A percentile compares a stretch with the other conserved stretches of the same genome.
Conservation (phyloP, 2,797 vertebrate genomes). For the Acipenser ruthenus region DNA sequence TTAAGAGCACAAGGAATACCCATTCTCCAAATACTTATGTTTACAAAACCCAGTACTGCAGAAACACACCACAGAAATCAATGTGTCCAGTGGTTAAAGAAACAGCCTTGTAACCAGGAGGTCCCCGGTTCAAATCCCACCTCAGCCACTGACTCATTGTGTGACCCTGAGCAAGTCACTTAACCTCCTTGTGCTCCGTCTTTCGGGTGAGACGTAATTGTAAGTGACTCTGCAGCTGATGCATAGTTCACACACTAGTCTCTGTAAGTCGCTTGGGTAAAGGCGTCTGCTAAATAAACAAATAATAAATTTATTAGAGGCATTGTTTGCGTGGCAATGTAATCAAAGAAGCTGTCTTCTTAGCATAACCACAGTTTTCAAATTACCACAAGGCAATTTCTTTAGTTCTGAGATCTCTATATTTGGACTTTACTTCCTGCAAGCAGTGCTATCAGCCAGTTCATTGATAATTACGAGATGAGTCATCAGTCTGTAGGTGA, state of each 20-base stretch:
- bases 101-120: too few species aligned
- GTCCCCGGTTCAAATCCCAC: too few species aligned
- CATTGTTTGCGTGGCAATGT: constrained; percentile 22
- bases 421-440: constrained; percentile 38
- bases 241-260: too few species aligned
- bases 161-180: too few species aligned
- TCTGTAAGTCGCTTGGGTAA: too few species aligned
- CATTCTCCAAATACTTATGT: constrained; percentile 8
- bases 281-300: too few species aligned
- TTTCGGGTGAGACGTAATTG: too few species aligned
- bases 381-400: constrained; percentile 54
- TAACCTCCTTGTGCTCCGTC: too few species aligned
- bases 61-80: constrained; percentile 30
- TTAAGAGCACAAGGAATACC: neutral
- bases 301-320: constrained; percentile 35
- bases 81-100: too few species aligned
- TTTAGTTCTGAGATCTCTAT: constrained; percentile 38
- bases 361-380: constrained; percentile 44
- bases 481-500: constrained; percentile 31
- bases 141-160: too few species aligned
- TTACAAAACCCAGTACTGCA: constrained; percentile 11
- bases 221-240: too few species aligned
- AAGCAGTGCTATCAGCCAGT: constrained; percentile 16
- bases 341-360: constrained; percentile 20
- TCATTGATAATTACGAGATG: constrained; percentile 37